Conservation (phyloP, 2,797 vertebrate genomes). For the Mus minutoides region DNA sequence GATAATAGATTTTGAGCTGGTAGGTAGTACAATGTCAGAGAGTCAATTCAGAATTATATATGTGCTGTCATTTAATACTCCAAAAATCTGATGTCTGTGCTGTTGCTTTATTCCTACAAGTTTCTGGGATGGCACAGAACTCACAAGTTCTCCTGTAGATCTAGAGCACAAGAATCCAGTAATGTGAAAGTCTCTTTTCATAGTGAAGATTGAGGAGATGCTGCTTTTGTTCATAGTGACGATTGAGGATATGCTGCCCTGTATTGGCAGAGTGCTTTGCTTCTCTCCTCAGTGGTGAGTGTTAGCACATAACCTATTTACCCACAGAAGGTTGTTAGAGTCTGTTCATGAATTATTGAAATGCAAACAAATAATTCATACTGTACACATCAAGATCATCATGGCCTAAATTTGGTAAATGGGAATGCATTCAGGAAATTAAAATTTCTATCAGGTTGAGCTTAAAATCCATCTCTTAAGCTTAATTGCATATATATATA, state of each 20-base stretch:
- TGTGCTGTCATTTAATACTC: not conserved
- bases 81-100: not conserved
- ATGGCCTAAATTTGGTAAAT: not conserved
- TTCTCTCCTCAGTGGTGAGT: not conserved
- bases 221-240: not conserved
- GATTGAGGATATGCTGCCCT: not conserved
- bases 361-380: constrained; percentile 57
- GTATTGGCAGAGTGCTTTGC: not conserved
- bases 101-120: not conserved
- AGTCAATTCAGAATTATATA: not conserved
- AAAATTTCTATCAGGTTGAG: constrained; percentile 34
- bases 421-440: constrained; percentile 23
- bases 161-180: not conserved
- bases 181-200: not conserved
- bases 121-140: not conserved
- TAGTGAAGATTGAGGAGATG: not conserved
- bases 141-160: not conserved
- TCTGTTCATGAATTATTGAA: constrained; percentile 45
- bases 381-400: not conserved
- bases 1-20: not conserved
- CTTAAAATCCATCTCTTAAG: constrained; percentile 11
- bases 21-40: not conserved
- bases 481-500: not conserved
- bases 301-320: constrained; percentile 10
- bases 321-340: not conserved